phyloP scores from a whole-genome alignment of 2,113 vertebrate species.

The Mola mola region DNA sequence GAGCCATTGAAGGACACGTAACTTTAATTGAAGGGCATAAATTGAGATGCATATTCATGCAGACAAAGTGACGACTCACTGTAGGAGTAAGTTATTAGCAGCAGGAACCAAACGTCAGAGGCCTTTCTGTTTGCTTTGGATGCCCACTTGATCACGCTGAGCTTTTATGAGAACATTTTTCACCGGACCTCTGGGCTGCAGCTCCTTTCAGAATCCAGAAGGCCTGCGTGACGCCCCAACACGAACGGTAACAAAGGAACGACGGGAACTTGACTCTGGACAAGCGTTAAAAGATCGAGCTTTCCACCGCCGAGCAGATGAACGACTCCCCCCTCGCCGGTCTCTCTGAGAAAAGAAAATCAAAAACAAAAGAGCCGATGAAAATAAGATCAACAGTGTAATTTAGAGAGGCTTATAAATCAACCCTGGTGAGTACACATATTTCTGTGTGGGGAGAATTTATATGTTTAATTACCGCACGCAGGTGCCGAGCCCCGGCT shows the following conservation, averaged over 20 bases:
- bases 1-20: too few relatives aligned
- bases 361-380: slow-evolving; percentile 57
- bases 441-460: slow-evolving; percentile 83
- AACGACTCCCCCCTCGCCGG: slow-evolving; percentile 65
- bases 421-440: slow-evolving; percentile 80
- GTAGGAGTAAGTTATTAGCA: slow-evolving; percentile 26
- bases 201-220: too few relatives aligned
- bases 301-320: slow-evolving; percentile 67
- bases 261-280: slow-evolving; percentile 41
- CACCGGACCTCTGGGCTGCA: slow-evolving; percentile 29
- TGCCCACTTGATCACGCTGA: slow-evolving; percentile 1
- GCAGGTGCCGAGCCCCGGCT: slow-evolving; percentile 81
- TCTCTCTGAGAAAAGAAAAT: slow-evolving; percentile 23
- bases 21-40: too few relatives aligned
- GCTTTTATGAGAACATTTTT: slow-evolving; percentile 48
- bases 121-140: slow-evolving; percentile 57
- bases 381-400: slow-evolving; percentile 81
- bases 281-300: slow-evolving; percentile 66
- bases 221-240: too few relatives aligned
- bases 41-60: too few relatives aligned
- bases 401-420: slow-evolving; percentile 82
- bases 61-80: too few relatives aligned
- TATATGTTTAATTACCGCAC: slow-evolving; percentile 86
- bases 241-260: slow-evolving; percentile 27
- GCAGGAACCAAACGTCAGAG: slow-evolving; percentile 29